Conservation (phyloP, 2,888 invertebrate species). For the Lagria hirta region DNA sequence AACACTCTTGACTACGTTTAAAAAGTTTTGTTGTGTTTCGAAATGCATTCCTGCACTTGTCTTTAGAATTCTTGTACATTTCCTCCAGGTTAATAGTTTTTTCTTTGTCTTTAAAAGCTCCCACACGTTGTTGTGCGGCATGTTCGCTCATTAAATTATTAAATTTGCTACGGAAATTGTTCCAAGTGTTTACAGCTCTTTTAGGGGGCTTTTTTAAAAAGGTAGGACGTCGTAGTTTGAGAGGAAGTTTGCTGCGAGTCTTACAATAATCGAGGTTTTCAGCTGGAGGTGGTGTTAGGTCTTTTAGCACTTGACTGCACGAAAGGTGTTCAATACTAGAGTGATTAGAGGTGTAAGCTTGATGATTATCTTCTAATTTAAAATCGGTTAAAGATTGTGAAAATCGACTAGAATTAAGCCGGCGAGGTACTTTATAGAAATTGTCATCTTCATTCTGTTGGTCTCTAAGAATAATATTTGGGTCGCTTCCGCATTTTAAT, state of each 20-base stretch:
- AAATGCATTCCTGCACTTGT: constrained; percentile 49
- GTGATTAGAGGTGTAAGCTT: constrained; percentile 37
- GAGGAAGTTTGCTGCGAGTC: constrained; percentile 42
- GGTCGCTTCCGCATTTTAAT: constrained; percentile 50
- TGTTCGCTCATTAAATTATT: constrained; percentile 48
- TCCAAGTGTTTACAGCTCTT: constrained; percentile 47
- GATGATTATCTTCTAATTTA: constrained; percentile 38
- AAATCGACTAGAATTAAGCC: constrained; percentile 35
- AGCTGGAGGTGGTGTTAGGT: constrained; percentile 12
- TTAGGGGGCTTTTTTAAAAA: constrained; percentile 42
- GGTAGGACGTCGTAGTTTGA: constrained; percentile 42
- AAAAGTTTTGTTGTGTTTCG: constrained; percentile 50
- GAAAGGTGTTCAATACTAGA: constrained; percentile 51
- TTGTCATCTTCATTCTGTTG: constrained; percentile 38
- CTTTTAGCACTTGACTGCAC: constrained; percentile 43
- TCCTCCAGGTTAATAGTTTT: constrained; percentile 49
- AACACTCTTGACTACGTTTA: constrained; percentile 33
- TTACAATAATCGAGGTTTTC: constrained; percentile 43
- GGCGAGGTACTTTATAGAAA: constrained; percentile 51
- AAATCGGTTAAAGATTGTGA: constrained; percentile 51
- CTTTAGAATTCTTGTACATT: constrained; percentile 51
- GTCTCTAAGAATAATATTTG: constrained; percentile 40
- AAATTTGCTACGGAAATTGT: constrained; percentile 47
- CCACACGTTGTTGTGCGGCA: constrained; percentile 49
- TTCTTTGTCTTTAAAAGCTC: constrained; percentile 47